Conservation (phyloP, 2,797 vertebrate species). For the Spinus olivaceus region DNA sequence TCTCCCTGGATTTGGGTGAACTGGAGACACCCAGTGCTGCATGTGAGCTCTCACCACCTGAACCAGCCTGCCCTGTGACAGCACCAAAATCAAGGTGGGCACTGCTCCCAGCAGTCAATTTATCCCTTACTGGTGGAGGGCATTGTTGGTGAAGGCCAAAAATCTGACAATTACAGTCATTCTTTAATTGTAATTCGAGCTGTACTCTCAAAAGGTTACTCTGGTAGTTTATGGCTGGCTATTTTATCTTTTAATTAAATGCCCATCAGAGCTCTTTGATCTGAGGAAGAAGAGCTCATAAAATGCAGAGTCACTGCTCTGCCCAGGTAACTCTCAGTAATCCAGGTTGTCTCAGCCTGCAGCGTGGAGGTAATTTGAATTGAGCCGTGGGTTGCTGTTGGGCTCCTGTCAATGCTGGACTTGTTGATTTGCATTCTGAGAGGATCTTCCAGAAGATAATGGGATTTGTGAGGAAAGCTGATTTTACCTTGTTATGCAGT, state of each 20-base stretch:
- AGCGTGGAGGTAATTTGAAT: not conserved
- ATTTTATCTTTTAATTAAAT: conserved; percentile 56
- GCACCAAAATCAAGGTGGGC: not conserved
- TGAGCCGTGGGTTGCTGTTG: not conserved
- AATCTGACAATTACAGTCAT: not conserved
- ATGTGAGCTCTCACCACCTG: not conserved
- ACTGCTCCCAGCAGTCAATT: not conserved
- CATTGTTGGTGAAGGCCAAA: not conserved
- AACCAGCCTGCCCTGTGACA: not conserved
- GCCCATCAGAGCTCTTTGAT: conserved; percentile 14
- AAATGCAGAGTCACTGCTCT: conserved; percentile 15
- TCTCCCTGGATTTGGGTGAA: not conserved
- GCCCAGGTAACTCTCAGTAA: not conserved
- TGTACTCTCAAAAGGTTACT: conserved; percentile 4
- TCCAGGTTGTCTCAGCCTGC: conserved; percentile 26
- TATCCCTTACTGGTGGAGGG: not conserved
- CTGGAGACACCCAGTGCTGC: not conserved
- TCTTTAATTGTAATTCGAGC: conserved; percentile 24
- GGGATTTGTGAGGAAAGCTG: conserved; percentile 61
- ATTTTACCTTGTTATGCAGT: conserved; percentile 48
- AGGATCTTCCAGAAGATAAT: conserved; percentile 44
- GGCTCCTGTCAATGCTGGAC: not conserved
- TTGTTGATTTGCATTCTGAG: conserved; percentile 53
- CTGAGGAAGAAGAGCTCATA: not conserved
- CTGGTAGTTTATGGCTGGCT: conserved; percentile 4